Evolutionary conservation across 2,888 invertebrate genomes (phyloP).

Genomic region (Cinara cedri): DNA sequence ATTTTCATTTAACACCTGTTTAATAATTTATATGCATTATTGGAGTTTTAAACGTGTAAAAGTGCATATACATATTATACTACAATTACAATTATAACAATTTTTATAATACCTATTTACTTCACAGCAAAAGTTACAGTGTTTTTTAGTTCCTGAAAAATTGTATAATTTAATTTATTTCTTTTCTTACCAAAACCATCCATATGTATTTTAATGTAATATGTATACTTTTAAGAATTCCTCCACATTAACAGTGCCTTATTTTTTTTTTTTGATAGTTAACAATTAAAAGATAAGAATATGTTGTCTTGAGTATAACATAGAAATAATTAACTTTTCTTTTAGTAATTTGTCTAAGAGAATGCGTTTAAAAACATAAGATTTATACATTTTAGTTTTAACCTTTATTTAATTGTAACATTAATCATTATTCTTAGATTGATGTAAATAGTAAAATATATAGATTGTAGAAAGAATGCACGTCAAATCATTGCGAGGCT

Average conservation of each 20-base stretch:
- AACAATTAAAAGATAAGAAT: conserved; percentile 93
- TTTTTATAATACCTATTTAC: no score
- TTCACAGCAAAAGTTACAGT: no score
- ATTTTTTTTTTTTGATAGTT: conserved; percentile 96
- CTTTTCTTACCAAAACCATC: no score
- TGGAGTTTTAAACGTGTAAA: no score
- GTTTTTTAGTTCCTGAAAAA: no score
- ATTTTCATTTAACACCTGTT: no score
- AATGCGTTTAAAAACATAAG: conserved; percentile 99
- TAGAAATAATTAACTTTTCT: conserved; percentile 93
- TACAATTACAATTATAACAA: no score
- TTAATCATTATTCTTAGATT: conserved; percentile 70
- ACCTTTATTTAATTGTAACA: background rate
- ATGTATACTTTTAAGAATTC: conserved; percentile 68
- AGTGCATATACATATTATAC: no score
- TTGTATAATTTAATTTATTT: no score
- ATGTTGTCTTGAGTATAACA: conserved; percentile 93
- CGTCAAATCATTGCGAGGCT: conserved; percentile 95
- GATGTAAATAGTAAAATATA: conserved; percentile 99
- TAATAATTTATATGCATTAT: no score
- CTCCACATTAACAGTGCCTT: conserved; percentile 84
- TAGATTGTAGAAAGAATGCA: conserved; percentile 91
- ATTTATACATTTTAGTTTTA: no score
- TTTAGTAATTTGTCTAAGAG: conserved; percentile 84
- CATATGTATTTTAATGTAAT: background rate